A percentile compares a stretch with the other conserved stretches of the same genome.
Evolutionary conservation across 2,113 vertebrate genomes (phyloP).

Genomic region (Heterocephalus glaber): DNA sequence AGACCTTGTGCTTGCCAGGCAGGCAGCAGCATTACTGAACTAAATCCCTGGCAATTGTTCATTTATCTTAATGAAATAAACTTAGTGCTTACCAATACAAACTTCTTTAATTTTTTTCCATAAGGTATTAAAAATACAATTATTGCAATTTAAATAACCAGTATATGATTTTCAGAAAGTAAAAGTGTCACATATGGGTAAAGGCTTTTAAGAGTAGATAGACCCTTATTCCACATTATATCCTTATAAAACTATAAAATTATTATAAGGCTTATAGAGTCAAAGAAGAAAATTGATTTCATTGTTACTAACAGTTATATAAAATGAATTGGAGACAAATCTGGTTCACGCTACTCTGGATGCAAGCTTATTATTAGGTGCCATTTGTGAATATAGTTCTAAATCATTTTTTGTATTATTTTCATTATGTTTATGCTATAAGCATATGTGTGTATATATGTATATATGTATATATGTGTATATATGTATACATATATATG

Average conservation of each 20-base stretch:
- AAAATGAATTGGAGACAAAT: background rate
- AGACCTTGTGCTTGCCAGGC: no score
- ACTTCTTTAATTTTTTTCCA: background rate
- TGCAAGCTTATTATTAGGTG: background rate
- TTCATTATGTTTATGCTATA: background rate
- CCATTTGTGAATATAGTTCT: background rate
- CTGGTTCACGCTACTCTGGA: background rate
- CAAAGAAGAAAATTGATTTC: background rate
- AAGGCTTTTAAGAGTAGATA: background rate
- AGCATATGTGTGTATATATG: no score
- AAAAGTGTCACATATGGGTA: background rate
- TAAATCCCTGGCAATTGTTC: no score
- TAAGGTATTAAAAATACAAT: background rate
- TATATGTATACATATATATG: no score
- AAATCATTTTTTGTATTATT: background rate
- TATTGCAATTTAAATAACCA: background rate
- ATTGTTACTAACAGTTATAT: background rate
- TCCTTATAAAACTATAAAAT: background rate
- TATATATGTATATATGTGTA: no score
- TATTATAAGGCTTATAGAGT: background rate
- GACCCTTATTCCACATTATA: background rate
- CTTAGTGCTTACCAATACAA: background rate
- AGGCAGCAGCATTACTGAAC: no score
- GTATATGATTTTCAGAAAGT: background rate
- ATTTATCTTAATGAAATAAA: background rate